Evolutionary conservation across 2,888 invertebrate species (phyloP), one percentile per base, ranked within the genome.

Genomic region (Ophion obscuratus): DNA sequence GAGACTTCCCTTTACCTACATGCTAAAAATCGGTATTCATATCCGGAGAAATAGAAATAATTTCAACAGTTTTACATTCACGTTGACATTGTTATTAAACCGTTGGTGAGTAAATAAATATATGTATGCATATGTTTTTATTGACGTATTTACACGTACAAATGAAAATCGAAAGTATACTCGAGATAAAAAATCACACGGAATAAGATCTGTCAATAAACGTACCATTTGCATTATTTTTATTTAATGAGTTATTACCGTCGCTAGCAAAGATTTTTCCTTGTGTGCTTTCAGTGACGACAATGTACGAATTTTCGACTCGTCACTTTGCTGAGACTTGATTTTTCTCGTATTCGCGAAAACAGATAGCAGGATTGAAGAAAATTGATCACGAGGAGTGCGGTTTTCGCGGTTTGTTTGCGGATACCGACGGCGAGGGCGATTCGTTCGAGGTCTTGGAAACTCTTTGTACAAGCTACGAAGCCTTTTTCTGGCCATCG

Each of bases 321-420:
- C 68, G 36, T 40, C 3, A 24, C 40, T 40, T 64, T 71, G 53
- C 47, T n/a, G 7, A 7, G 1, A 2, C 3, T 66, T 53, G 53
- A 66, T 57, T 66, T 66, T 57, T 17, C n/a, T 78, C 62, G 24
- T 68, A 24, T 40, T 40, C 40, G n/a, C 24, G 57, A 40, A 6
- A 59, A 44, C 57, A 78, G 44, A 53, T 74, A 59, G 44, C 11
- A 64, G 36, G 62, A 77, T 77, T 79, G 62, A 66, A 62, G 83
- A 40, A 79, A 83, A 83, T 83, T 83, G 79, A 79, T 79, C 83
- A 79, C 83, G 75, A 83, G 83, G 75, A 64, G 57, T 79, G 83
- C 79, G 83, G 79, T 83, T 83, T 40, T 79, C 73, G 83, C 78
- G 83, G 83, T 83, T 78, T 79, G 83, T 83, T 83, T 83, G 83